Evolutionary conservation across 2,888 invertebrate species (phyloP).

Genomic region (Trichogramma evanescens): DNA sequence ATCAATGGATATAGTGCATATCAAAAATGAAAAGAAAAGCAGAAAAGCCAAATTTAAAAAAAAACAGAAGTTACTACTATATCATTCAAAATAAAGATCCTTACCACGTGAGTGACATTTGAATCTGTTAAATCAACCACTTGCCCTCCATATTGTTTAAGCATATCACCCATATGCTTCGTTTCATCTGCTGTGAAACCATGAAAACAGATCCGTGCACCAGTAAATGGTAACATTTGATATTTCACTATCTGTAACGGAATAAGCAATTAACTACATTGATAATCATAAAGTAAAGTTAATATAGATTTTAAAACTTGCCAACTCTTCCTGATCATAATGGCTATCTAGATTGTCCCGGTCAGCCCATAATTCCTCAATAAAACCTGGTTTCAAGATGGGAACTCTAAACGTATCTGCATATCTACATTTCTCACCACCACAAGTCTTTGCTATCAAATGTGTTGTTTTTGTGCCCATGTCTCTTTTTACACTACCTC

Average conservation of each 20-base stretch:
- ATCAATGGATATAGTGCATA: no score
- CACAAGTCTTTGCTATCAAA: slow-evolving; percentile 81
- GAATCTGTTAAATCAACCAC: slow-evolving; percentile 69
- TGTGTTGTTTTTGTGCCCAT: slow-evolving; percentile 85
- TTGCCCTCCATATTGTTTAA: slow-evolving; percentile 72
- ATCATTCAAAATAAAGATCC: slow-evolving; percentile 39
- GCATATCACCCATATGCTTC: slow-evolving; percentile 84
- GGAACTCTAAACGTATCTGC: slow-evolving; percentile 85
- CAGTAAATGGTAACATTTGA: slow-evolving; percentile 81
- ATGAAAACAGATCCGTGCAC: slow-evolving; percentile 78
- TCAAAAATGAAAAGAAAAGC: not conserved
- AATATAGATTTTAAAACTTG: slow-evolving; percentile 40
- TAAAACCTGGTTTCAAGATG: slow-evolving; percentile 83
- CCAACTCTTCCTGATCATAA: slow-evolving; percentile 65
- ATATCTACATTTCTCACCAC: slow-evolving; percentile 90
- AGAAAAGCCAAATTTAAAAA: not conserved
- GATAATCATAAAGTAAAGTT: slow-evolving; percentile 9
- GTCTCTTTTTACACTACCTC: slow-evolving; percentile 89
- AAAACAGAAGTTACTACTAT: no score
- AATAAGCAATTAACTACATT: slow-evolving; percentile 18
- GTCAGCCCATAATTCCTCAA: slow-evolving; percentile 78
- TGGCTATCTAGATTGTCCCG: slow-evolving; percentile 63
- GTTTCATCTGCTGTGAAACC: slow-evolving; percentile 87
- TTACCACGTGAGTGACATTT: slow-evolving; percentile 87
- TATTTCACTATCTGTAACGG: slow-evolving; percentile 46